Conservation (phyloP, 2,797 vertebrate genomes). For the Lacerta agilis region DNA sequence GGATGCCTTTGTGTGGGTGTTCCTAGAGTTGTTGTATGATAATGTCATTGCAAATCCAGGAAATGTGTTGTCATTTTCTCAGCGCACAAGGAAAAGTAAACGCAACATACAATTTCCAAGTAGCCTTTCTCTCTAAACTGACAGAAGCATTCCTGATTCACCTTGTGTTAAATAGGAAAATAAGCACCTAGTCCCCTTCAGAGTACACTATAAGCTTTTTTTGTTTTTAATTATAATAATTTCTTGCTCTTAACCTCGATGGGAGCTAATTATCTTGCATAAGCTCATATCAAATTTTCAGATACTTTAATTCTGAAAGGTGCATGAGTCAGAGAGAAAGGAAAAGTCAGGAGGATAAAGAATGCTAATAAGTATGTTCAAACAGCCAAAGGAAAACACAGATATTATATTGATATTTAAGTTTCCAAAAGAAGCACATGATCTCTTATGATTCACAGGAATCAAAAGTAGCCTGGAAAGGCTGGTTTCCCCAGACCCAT, state of each 20-base stretch:
- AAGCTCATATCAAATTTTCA: constrained; percentile 46
- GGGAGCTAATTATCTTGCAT: constrained; percentile 44
- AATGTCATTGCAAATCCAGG: constrained; percentile 14
- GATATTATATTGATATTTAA: constrained; percentile 46
- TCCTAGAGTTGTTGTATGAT: not conserved
- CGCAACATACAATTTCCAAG: constrained; percentile 43
- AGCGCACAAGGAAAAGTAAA: constrained; percentile 38
- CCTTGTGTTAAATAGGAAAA: constrained; percentile 44
- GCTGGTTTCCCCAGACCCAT: not conserved
- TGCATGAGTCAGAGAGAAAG: constrained; percentile 32
- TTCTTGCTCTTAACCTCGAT: constrained; percentile 54
- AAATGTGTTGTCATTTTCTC: constrained; percentile 27
- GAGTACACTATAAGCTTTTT: constrained; percentile 47
- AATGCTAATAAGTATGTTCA: constrained; percentile 52
- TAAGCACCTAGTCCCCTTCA: constrained; percentile 22
- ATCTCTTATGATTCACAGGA: not conserved
- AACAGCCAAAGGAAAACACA: constrained; percentile 50
- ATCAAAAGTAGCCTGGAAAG: not conserved
- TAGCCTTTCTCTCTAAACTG: constrained; percentile 20
- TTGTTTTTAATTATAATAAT: constrained; percentile 56
- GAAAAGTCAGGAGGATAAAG: constrained; percentile 42
- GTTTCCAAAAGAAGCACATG: not conserved
- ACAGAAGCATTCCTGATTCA: constrained; percentile 6
- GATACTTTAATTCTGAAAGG: constrained; percentile 59
- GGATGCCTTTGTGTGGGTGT: not conserved